Conservation (phyloP, 2,113 vertebrate species). For the Sinocyclocheilus maitianheensis region DNA sequence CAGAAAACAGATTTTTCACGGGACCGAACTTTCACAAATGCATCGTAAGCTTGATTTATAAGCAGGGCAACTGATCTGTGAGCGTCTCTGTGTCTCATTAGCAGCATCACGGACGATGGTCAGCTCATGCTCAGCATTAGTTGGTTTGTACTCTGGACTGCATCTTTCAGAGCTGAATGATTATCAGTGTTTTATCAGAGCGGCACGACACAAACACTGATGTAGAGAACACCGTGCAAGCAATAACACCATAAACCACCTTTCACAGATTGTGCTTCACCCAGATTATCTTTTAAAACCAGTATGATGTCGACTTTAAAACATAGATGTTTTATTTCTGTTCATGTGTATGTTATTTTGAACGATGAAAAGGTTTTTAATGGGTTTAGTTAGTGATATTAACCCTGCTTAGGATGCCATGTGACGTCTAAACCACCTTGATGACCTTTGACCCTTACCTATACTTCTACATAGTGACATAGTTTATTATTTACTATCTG, state of each 20-base stretch:
- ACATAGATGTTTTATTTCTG: too few relatives aligned
- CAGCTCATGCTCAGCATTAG: neutral
- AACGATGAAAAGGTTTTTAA: neutral
- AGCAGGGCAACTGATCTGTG: neutral
- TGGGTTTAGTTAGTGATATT: too few relatives aligned
- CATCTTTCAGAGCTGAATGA: neutral
- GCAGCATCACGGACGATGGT: too few relatives aligned
- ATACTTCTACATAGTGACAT: neutral
- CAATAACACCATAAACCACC: neutral
- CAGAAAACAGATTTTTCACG: neutral
- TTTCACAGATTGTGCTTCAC: too few relatives aligned
- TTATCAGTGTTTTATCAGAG: conserved; percentile 10
- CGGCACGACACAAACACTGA: neutral
- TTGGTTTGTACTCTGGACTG: neutral
- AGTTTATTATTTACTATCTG: neutral
- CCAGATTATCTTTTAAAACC: neutral
- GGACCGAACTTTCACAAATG: neutral
- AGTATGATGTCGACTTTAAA: neutral
- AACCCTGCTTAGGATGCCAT: neutral
- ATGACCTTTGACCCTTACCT: neutral
- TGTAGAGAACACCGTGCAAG: neutral
- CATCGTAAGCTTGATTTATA: neutral
- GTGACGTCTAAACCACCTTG: neutral
- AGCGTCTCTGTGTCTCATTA: neutral
- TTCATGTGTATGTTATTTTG: neutral